These are phyloP conservation scores for Rhombomys opimus DNA, from an alignment of 2,113 vertebrate genomes.

Conservation along the genomic window DNA sequence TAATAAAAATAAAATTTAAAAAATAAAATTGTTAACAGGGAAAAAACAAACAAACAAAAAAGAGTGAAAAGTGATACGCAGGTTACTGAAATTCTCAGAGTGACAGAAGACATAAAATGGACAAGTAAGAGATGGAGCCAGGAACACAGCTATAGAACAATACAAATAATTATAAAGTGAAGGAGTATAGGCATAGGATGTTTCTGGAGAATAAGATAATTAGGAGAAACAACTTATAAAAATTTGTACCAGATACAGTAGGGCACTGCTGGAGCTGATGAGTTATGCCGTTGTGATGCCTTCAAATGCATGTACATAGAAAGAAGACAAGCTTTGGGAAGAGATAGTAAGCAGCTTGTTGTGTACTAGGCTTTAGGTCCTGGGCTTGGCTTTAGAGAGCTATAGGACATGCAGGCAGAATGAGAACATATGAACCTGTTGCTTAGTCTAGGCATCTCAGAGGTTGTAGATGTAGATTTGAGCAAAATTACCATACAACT, in stretches of 20 bases:
- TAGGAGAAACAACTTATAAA: neutral
- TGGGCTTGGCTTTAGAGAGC: neutral
- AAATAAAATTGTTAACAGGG: too few relatives aligned
- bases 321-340: neutral
- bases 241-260: neutral
- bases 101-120: neutral
- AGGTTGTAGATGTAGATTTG: neutral
- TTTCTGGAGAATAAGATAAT: neutral
- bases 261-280: neutral
- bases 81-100: neutral
- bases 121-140: neutral
- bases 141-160: neutral
- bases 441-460: neutral
- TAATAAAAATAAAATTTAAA: too few relatives aligned
- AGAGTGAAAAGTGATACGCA: neutral
- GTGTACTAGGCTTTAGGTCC: neutral
- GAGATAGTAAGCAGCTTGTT: neutral
- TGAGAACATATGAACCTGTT: neutral
- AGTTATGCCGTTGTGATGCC: neutral
- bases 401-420: neutral
- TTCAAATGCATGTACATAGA: neutral
- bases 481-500: neutral
- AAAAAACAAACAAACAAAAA: too few relatives aligned
- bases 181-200: neutral
- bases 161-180: neutral